These are phyloP conservation scores for Incurvaria masculella DNA, from an alignment of 2,888 invertebrate species.

Conservation along the genomic window DNA sequence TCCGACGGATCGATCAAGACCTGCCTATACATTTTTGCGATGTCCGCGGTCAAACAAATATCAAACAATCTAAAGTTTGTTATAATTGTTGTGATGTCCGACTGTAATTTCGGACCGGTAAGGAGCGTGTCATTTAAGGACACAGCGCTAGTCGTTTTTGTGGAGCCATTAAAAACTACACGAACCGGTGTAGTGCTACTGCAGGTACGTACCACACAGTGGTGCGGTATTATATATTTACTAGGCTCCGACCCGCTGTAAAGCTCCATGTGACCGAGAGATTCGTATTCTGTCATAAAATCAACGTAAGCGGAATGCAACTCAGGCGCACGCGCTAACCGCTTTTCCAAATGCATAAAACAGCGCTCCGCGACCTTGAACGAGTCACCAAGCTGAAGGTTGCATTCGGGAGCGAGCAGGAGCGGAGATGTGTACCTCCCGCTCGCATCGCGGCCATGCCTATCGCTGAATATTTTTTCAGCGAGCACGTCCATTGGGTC, in stretches of 20 bases:
- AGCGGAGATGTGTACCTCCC: neutral
- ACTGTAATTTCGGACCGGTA: conserved; percentile 5
- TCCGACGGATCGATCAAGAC: neutral
- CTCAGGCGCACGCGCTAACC: neutral
- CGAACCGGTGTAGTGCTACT: conserved; percentile 5
- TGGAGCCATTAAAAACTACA: conserved; percentile 9
- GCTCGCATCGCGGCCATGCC: neutral
- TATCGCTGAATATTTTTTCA: neutral
- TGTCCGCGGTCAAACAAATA: neutral
- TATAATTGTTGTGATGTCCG: conserved; percentile 4
- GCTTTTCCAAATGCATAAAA: neutral
- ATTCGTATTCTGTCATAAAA: conserved; percentile 8
- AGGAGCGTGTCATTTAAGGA: conserved; percentile 7
- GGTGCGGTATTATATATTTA: conserved; percentile 5
- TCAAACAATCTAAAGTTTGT: conserved; percentile 5
- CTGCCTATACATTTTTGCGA: neutral
- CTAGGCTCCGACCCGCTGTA: neutral
- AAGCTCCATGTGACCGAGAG: conserved; percentile 8
- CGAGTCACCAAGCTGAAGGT: neutral
- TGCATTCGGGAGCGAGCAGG: neutral
- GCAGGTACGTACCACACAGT: conserved; percentile 6
- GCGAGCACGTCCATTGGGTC: neutral
- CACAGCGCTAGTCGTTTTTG: neutral
- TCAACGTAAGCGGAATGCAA: neutral
- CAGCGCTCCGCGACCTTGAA: neutral